Evolutionary conservation across 37 sponge, comb jelly and placozoan genomes (phyloP).

Genomic region (Halichondria panicea): DNA sequence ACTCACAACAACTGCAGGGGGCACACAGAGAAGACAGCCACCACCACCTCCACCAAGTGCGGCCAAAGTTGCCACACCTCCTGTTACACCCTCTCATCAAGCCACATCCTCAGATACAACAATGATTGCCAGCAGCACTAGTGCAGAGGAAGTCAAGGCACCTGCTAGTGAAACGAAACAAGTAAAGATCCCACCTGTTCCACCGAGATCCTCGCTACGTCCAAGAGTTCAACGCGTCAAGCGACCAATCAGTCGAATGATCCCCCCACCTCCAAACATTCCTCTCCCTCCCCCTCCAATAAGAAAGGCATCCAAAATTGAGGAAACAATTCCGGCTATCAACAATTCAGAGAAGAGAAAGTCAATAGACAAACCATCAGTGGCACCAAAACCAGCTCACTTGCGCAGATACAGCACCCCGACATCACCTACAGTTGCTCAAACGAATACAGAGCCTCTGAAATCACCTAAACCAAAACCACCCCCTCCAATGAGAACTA

Average conservation of each 20-base stretch:
- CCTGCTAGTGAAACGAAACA: background rate
- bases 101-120: background rate
- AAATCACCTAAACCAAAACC: conserved; percentile 22
- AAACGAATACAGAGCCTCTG: background rate
- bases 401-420: background rate
- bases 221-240: conserved; percentile 36
- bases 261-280: conserved; percentile 59
- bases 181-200: background rate
- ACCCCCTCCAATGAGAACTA: conserved; percentile 17
- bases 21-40: conserved; percentile 17
- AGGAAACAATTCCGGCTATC: background rate
- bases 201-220: conserved; percentile 9
- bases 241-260: conserved; percentile 38
- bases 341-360: background rate
- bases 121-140: background rate
- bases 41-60: conserved; percentile 29
- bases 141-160: background rate
- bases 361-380: conserved; percentile 5
- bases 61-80: background rate
- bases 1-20: background rate
- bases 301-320: background rate
- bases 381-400: background rate
- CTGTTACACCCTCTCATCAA: background rate
- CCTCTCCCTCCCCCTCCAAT: conserved; percentile 64
- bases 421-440: no score